A percentile compares a stretch with the other conserved stretches of the same genome.
phyloP scores from a whole-genome alignment of 92 coral and sea anemone genomes.

The Parazoanthus darwini region DNA sequence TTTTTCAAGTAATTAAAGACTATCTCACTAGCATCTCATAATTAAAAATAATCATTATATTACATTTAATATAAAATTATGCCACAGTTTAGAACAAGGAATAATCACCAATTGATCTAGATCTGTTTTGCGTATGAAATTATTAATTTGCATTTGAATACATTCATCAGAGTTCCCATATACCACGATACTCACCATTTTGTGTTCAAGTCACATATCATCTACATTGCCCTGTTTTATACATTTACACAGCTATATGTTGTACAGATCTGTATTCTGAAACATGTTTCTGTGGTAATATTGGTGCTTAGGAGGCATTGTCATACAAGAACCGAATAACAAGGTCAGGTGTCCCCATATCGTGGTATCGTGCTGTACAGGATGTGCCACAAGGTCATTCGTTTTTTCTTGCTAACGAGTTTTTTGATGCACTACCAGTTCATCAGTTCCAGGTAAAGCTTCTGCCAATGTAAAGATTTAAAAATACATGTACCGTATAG shows the following conservation, averaged over 20 bases:
- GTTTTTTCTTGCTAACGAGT: slow-evolving; percentile 92
- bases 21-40: no score
- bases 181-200: neutral
- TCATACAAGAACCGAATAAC: slow-evolving; percentile 64
- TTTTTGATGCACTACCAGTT: slow-evolving; percentile 94
- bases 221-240: neutral
- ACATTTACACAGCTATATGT: no score
- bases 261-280: neutral
- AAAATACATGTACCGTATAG: no score
- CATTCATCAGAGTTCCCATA: no score
- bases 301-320: slow-evolving; percentile 9
- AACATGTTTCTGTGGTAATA: neutral
- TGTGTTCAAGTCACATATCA: neutral
- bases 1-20: no score
- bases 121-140: no score
- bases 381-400: slow-evolving; percentile 77
- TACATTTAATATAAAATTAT: no score
- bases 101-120: no score
- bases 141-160: no score
- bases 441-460: slow-evolving; percentile 91
- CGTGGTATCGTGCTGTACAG: slow-evolving; percentile 76
- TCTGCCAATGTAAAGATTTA: neutral
- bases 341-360: slow-evolving; percentile 71
- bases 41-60: no score
- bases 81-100: no score